Base-by-base conservation (phyloP, 2,888 invertebrate genomes). In the Pristionchus entomophagus region DNA sequence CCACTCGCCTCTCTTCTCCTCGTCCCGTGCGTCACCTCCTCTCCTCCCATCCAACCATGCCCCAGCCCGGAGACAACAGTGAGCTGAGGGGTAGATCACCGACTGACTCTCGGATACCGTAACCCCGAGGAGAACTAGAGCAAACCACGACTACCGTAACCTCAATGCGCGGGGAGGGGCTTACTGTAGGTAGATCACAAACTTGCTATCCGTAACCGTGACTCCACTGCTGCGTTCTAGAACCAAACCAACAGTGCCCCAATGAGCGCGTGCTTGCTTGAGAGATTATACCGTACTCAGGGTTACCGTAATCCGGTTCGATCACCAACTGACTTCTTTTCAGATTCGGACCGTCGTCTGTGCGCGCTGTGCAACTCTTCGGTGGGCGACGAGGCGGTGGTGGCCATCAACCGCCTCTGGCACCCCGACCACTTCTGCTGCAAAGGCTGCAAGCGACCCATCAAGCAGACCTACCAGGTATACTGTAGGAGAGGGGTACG, bases 371-470 rank as follows among this genome's bases (percentile, higher is more conserved):
- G 92, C 86, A 88, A 89, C 86, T 88, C 89, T 14, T 91, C 91
- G 29, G 88, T 92, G 62, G 91, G 92, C 10, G 91, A 90, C 69
- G 92, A 92, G 84, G 91, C 85, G 14, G 85, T 85, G 22, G 77
- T 85, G 35, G 99, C 98, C n/a, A 95, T 99, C 94, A 97, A 98
- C 94, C 97, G 97, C 94, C 97, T 98, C 89, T 99, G 98, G 98
- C 99, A 99, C 94, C 98, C 98, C 93, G 98, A 99, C 94, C 98
- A 98, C 95, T 99, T 99, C 95, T 97, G 97, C 95, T 99, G 99
- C 95, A 97, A 97, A 88, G 97, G 97, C 93, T 99, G 99, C 94
- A 91, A 91, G 84, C 87, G 90, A 45, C 92, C 92, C 69, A 92
- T 92, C 89, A 91, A 91, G 86, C 92, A 92, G 88, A 92, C 91